A percentile compares a stretch with the other conserved stretches of the same genome.
phyloP scores from a whole-genome alignment of 2,797 vertebrate genomes.

The Pangasius krempfi region DNA sequence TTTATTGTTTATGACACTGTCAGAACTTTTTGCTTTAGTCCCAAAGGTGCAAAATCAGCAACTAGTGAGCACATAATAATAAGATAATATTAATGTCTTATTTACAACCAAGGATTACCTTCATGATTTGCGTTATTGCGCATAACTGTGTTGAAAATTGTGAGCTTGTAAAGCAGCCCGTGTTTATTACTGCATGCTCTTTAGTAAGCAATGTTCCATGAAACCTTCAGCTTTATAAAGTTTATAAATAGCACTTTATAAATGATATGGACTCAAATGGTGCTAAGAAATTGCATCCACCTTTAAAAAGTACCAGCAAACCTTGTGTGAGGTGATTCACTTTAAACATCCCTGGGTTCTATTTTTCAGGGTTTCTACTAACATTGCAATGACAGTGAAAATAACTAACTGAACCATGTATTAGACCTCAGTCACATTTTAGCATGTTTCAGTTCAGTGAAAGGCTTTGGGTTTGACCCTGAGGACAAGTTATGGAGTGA shows the following conservation, averaged over 20 bases:
- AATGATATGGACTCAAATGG: neutral
- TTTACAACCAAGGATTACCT: neutral
- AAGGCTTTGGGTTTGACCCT: neutral
- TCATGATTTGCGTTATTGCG: neutral
- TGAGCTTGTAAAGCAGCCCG: neutral
- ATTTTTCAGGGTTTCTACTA: neutral
- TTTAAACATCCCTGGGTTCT: neutral
- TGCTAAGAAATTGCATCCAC: neutral
- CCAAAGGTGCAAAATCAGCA: neutral
- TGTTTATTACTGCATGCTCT: neutral
- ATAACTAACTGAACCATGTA: neutral
- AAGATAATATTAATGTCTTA: neutral
- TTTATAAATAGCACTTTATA: neutral
- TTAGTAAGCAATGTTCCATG: neutral
- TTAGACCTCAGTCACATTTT: neutral
- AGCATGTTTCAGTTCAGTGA: neutral
- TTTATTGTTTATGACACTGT: neutral
- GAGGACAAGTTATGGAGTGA: slow-evolving; percentile 14
- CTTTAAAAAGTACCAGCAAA: neutral
- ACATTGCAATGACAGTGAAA: neutral
- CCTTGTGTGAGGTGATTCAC: neutral
- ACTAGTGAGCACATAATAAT: neutral
- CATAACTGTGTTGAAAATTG: neutral
- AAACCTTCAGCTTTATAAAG: neutral
- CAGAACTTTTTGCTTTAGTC: neutral